These are phyloP conservation scores for Nebria brevicollis DNA, from an alignment of 2,888 invertebrate genomes.

Conservation along the genomic window DNA sequence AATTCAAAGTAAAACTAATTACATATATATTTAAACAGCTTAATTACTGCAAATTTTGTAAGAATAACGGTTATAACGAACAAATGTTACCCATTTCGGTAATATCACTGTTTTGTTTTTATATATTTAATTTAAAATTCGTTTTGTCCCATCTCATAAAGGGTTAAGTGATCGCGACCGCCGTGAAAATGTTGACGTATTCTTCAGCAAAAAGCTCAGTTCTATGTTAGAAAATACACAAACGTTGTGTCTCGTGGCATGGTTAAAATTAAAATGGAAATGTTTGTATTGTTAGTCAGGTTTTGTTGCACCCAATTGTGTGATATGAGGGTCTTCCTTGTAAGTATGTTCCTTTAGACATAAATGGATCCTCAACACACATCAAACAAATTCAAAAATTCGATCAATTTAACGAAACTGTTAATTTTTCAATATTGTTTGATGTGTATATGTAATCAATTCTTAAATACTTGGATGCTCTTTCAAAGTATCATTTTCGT, in stretches of 20 bases:
- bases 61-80: no score
- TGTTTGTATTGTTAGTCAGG: slow-evolving; percentile 45
- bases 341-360: slow-evolving; percentile 35
- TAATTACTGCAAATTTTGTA: no score
- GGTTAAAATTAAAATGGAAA: slow-evolving; percentile 36
- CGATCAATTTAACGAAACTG: neutral
- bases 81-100: no score
- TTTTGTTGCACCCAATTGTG: slow-evolving; percentile 47
- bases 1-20: no score
- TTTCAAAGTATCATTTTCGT: neutral
- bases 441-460: neutral
- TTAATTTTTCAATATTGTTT: neutral
- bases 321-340: slow-evolving; percentile 41
- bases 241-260: slow-evolving; percentile 32
- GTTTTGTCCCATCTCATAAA: neutral
- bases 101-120: no score
- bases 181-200: neutral
- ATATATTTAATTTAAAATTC: neutral
- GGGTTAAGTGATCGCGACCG: neutral
- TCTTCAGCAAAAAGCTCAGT: neutral
- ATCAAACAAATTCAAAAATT: neutral
- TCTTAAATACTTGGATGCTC: neutral
- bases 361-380: neutral
- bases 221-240: neutral
- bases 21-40: no score